Evolutionary conservation across 2,888 invertebrate genomes (phyloP), one percentile per base, ranked within the genome.

Genomic region (Thymelicus acteon): DNA sequence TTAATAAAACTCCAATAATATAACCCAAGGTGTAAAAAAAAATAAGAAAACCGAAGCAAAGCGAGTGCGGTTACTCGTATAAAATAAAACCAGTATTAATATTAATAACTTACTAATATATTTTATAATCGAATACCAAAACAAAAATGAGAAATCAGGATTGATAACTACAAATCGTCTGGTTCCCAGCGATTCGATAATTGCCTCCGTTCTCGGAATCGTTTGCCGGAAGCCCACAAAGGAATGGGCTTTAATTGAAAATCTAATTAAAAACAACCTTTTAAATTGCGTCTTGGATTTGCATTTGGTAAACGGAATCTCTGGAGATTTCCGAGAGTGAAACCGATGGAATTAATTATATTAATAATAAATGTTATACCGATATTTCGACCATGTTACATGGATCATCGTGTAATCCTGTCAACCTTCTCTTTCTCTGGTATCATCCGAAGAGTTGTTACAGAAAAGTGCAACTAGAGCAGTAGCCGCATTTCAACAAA

Each of bases 221-320:
- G 37, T 12, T 48, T 15, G 40, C 60, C 39, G 40, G 48, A 58
- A 62, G 47, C 61, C 68, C 69, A 48, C 68, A 69, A 63, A 63
- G 68, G 69, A 62, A 57, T 54, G 37, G 57, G 44, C 39, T 57
- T 62, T 69, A 62, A 69, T 69, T 69, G 69, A 47, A 69, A 63
- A 63, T 69, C 57, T 69, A 69, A 69, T 69, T 69, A 69, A 69
- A 69, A 63, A 62, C 58, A 63, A 63, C 69, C 63, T 60, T 65
- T 62, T 63, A 69, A 69, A 63, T 69, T 63, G 63, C 39, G 69
- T 58, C 69, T 69, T 52, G 15, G 62, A 63, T 69, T 63, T 62
- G 62, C 62, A 62, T 68, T 62, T 15, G 31, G 37, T 24, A 54
- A 57, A 57, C 57, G 31, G 31, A 57, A 37, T 13, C 57, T 57